Conservation (phyloP, 2,888 invertebrate genomes). For the Cecidostiba fungosa region DNA sequence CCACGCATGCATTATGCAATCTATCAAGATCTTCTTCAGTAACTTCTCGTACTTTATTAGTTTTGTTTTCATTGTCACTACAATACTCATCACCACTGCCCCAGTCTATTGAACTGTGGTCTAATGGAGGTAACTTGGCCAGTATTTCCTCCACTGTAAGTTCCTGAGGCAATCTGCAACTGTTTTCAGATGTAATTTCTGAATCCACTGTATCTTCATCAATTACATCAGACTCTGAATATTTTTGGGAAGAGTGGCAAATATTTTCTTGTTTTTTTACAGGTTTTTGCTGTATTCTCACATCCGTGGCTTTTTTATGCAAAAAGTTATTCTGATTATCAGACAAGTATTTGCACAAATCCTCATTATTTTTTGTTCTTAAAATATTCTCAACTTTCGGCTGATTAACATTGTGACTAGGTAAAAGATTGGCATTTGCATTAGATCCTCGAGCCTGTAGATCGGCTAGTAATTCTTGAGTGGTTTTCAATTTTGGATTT, state of each 20-base stretch:
- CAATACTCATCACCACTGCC: conserved; percentile 72
- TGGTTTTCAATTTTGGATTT: conserved; percentile 87
- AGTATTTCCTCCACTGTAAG: conserved; percentile 84
- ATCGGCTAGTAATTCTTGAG: conserved; percentile 90
- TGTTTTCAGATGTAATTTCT: conserved; percentile 60
- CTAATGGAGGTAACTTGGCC: conserved; percentile 85
- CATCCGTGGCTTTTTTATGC: conserved; percentile 56
- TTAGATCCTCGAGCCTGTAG: conserved; percentile 84
- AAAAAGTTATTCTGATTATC: conserved; percentile 68
- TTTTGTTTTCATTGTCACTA: conserved; percentile 52
- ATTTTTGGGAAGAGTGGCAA: conserved; percentile 65
- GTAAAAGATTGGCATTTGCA: conserved; percentile 72
- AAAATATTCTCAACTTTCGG: conserved; percentile 76
- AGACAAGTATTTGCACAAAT: conserved; percentile 77
- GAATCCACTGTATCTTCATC: conserved; percentile 68
- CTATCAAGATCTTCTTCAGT: conserved; percentile 74
- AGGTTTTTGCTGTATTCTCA: conserved; percentile 62
- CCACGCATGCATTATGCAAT: conserved; percentile 74
- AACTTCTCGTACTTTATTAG: conserved; percentile 66
- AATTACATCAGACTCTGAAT: conserved; percentile 66
- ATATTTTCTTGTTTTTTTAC: conserved; percentile 64
- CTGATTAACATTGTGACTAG: conserved; percentile 75
- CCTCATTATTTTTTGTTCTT: conserved; percentile 78
- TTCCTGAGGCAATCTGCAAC: conserved; percentile 68
- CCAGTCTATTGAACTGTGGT: conserved; percentile 83